Percentiles rank a stretch among this genome's conserved stretches.
Evolutionary conservation across 2,797 vertebrate species (phyloP).

Genomic region (Prionace glauca): DNA sequence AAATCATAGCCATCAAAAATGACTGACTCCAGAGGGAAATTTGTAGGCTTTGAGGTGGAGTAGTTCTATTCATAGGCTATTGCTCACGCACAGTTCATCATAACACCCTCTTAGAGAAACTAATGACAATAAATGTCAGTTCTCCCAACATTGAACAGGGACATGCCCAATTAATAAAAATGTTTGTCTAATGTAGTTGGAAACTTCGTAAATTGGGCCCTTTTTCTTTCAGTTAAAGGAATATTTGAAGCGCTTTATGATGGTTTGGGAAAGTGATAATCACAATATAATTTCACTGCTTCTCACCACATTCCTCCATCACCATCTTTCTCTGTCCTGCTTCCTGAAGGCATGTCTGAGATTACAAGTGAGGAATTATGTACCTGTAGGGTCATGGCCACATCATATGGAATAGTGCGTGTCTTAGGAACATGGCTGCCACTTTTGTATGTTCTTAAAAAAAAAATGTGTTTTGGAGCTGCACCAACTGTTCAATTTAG

Average conservation of each 20-base stretch:
- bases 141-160: too few relatives aligned
- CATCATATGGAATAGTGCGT: not conserved
- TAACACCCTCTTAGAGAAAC: not conserved
- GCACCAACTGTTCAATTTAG: not conserved
- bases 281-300: not conserved
- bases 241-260: not conserved
- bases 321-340: not conserved
- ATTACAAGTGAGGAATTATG: not conserved
- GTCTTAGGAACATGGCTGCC: not conserved
- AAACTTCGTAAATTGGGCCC: not conserved
- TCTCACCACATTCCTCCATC: not conserved
- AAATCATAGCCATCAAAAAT: not conserved
- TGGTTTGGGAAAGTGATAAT: not conserved
- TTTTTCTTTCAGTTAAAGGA: not conserved
- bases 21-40: not conserved
- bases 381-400: not conserved
- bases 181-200: not conserved
- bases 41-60: not conserved
- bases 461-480: not conserved
- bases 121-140: not conserved
- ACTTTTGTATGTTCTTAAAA: not conserved
- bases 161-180: too few relatives aligned
- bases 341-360: not conserved
- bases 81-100: not conserved
- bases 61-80: not conserved